Percentiles rank a stretch among this genome's conserved stretches.
Evolutionary conservation across 2,888 invertebrate genomes (phyloP).

Genomic region (Spatulosminthurus flaviceps): DNA sequence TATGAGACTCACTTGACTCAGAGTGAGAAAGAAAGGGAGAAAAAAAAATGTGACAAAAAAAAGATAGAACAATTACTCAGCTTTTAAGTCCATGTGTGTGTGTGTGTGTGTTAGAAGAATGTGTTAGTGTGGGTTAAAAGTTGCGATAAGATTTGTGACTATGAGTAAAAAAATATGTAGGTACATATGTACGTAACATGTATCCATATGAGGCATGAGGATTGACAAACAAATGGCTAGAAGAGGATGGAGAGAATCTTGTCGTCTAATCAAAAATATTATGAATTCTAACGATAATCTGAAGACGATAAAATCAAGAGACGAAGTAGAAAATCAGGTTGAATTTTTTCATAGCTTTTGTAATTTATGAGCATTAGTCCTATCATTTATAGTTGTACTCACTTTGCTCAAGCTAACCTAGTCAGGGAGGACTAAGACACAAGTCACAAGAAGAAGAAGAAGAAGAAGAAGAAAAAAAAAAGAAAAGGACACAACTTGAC

Average conservation of each 20-base stretch:
- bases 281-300: constrained; percentile 54
- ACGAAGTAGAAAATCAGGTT: constrained; percentile 60
- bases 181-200: too few species aligned
- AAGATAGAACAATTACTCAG: constrained; percentile 44
- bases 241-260: constrained; percentile 33
- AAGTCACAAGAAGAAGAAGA: constrained; percentile 3
- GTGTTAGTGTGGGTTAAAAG: constrained; percentile 33
- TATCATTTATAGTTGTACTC: constrained; percentile 51
- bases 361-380: constrained; percentile 53
- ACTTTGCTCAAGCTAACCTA: constrained; percentile 20
- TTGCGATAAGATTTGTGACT: constrained; percentile 37
- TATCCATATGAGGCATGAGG: background rate
- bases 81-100: constrained; percentile 33
- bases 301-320: constrained; percentile 51
- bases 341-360: constrained; percentile 52
- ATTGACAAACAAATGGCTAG: constrained; percentile 31
- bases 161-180: too few species aligned
- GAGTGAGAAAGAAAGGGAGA: constrained; percentile 13
- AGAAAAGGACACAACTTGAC: background rate
- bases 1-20: too few species aligned
- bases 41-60: background rate
- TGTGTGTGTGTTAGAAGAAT: too few species aligned
- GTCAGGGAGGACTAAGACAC: constrained; percentile 10
- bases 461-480: background rate
- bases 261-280: constrained; percentile 50